Conservation (phyloP, 2,888 invertebrate species). For the Polydrusus cervinus region DNA sequence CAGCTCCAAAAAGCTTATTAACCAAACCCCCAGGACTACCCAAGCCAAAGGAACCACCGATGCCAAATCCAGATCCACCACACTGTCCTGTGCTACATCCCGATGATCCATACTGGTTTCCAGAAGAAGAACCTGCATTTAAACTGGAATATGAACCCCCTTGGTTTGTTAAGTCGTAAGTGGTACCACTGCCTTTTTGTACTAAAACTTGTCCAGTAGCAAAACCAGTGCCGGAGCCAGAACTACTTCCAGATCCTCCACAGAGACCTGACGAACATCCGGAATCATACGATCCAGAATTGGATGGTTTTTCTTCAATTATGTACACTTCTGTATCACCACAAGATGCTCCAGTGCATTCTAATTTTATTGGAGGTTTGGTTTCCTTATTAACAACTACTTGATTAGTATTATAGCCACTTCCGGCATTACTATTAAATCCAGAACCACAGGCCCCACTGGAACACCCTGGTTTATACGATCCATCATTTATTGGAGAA, state of each 20-base stretch:
- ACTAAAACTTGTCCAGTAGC: constrained; percentile 50
- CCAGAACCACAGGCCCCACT: constrained; percentile 31
- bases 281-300: constrained; percentile 16
- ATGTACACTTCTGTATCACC: constrained; percentile 34
- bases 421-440: constrained; percentile 17
- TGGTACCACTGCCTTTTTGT: constrained; percentile 33
- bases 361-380: constrained; percentile 5
- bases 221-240: constrained; percentile 28
- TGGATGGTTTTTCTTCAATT: constrained; percentile 22
- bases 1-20: constrained; percentile 39
- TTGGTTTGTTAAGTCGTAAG: constrained; percentile 44
- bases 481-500: constrained; percentile 23
- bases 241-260: constrained; percentile 39
- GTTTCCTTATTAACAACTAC: background rate
- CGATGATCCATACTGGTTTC: constrained; percentile 6
- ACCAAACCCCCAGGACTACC: constrained; percentile 38
- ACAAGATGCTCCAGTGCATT: constrained; percentile 26
- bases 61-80: constrained; percentile 33
- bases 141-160: constrained; percentile 30
- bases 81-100: constrained; percentile 31
- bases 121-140: constrained; percentile 22
- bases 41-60: constrained; percentile 30
- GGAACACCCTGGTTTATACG: constrained; percentile 27
- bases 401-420: background rate
- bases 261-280: constrained; percentile 37